These are phyloP conservation scores for Dicrostonyx torquatus DNA, from an alignment of 2,797 vertebrate genomes.

Conservation along the genomic window DNA sequence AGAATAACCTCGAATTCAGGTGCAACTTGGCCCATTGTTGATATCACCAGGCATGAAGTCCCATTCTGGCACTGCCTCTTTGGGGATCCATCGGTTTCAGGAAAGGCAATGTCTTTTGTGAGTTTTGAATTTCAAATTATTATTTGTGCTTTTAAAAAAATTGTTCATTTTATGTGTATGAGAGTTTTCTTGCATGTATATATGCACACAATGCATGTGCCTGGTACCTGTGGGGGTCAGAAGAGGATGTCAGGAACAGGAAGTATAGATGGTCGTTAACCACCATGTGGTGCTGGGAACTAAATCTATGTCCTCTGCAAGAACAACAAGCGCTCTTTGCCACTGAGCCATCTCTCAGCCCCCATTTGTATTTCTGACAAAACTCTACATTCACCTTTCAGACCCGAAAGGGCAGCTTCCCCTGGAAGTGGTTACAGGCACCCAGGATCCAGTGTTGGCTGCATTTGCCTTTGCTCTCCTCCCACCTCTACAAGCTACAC, in stretches of 20 bases:
- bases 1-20: not conserved
- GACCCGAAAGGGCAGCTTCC: not conserved
- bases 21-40: not conserved
- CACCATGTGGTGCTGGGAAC: not conserved
- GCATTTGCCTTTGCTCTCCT: not conserved
- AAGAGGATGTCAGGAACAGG: not conserved
- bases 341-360: not conserved
- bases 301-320: not conserved
- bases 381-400: slow-evolving; percentile 8
- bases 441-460: not conserved
- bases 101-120: not conserved
- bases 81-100: not conserved
- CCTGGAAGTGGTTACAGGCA: not conserved
- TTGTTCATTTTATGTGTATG: too few species aligned
- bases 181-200: not conserved
- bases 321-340: not conserved
- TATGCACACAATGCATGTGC: too few species aligned
- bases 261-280: not conserved
- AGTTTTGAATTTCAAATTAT: slow-evolving; percentile 57
- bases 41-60: not conserved
- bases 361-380: slow-evolving; percentile 1
- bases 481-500: too few species aligned
- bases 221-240: not conserved
- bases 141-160: not conserved
- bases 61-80: not conserved